Evolutionary conservation across 2,797 vertebrate species (phyloP).

Genomic region (Leptoclinus maculatus): DNA sequence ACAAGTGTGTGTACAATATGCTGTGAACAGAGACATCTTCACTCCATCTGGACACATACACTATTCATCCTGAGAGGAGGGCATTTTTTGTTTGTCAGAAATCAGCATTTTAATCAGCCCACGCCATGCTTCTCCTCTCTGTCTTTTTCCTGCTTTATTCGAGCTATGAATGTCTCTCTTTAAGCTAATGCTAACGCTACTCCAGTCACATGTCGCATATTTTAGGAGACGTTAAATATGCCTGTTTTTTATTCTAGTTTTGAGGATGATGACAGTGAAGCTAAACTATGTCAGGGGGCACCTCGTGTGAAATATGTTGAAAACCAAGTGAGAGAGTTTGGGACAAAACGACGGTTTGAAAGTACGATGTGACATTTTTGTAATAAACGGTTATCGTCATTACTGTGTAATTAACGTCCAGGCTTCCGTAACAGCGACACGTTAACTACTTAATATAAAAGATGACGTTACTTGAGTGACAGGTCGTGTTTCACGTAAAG

Average conservation of each 20-base stretch:
- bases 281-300: not conserved
- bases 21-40: too few relatives aligned
- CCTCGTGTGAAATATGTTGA: conserved; percentile 38
- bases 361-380: not conserved
- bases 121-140: conserved; percentile 2
- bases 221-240: not conserved
- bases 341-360: not conserved
- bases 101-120: not conserved
- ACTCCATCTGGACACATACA: too few relatives aligned
- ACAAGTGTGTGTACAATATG: too few relatives aligned
- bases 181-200: not conserved
- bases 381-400: conserved; percentile 13
- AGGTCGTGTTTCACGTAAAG: conserved; percentile 38
- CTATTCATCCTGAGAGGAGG: not conserved
- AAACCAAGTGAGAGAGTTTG: not conserved
- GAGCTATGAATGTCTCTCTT: not conserved
- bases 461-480: not conserved
- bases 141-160: not conserved
- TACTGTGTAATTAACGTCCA: not conserved
- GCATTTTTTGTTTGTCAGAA: not conserved
- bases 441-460: conserved; percentile 12
- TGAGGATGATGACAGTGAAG: not conserved
- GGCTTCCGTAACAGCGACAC: conserved; percentile 12
- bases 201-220: not conserved
- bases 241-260: not conserved